Evolutionary conservation across 1,140 invertebrate species (phyloP), one percentile per base, ranked within the genome.

Genomic region (Nymphalis io): DNA sequence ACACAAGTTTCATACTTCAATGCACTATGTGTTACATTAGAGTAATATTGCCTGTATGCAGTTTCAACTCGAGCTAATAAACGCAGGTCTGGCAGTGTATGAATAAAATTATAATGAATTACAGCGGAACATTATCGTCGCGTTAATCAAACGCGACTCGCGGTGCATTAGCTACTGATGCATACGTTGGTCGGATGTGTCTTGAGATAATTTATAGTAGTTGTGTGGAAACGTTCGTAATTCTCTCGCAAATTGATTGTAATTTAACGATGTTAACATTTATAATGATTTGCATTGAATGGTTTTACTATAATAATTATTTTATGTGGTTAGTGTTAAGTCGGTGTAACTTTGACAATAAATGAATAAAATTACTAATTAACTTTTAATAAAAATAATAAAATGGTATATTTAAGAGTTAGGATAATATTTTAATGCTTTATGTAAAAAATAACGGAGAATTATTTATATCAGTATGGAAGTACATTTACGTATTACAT

Each of bases 51-150:
- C 20, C n/a, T 18, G 16, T 51, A 60, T 60, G 39, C 42, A 48
- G 44, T 63, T 21, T 40, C 38, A 58, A 71, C 57, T 64, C 53
- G 57, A 60, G 69, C 69, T 66, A 66, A 71, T 66, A 66, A 71
- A 71, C 62, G 60, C 58, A 79, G 67, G 51, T 55, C 57, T 51
- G 70, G 71, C 74, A 61, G 61, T 74, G 75, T 70, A 85, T 87
- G 83, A 85, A 87, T 87, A 87, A 86, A 88, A 84, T 87, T 76
- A 87, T 85, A 82, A 88, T 88, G 82, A 86, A 88, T 86, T 85
- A 79, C 78, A 73, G 67, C 72, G 69, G 78, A 74, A 75, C 72
- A 80, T 83, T 84, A 81, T 82, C 78, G 73, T 77, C 67, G 74
- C 76, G 71, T 77, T 84, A 76, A 83, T 85, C 84, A 85, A 82